A percentile compares a stretch with the other conserved stretches of the same genome.
phyloP scores from a whole-genome alignment of 2,797 vertebrate species.

The Labeo calbasu region DNA sequence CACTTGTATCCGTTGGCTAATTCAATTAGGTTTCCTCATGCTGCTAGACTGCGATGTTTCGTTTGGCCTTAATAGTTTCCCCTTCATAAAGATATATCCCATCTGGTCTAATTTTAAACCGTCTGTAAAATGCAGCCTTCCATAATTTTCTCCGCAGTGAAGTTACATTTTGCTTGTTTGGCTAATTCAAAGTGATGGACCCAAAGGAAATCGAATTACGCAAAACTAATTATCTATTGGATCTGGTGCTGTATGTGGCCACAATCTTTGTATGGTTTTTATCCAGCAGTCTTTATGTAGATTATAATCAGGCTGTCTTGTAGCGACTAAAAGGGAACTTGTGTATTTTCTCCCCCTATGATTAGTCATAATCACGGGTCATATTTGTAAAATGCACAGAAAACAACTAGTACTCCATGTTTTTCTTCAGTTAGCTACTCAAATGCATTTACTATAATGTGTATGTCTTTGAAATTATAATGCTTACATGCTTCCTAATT shows the following conservation, averaged over 20 bases:
- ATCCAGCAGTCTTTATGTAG: conserved; percentile 16
- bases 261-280: conserved; percentile 42
- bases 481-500: not conserved
- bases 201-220: conserved; percentile 72
- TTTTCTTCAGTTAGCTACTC: not conserved
- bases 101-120: conserved; percentile 76
- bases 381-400: conserved; percentile 8
- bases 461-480: not conserved
- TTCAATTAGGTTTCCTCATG: conserved; percentile 73
- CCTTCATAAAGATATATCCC: conserved; percentile 72
- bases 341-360: not conserved
- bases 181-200: conserved; percentile 74
- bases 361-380: not conserved
- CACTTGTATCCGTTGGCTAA: conserved; percentile 72
- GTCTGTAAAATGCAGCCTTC: conserved; percentile 72
- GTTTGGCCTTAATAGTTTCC: conserved; percentile 74
- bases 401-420: not conserved
- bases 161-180: conserved; percentile 63
- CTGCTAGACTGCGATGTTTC: conserved; percentile 74
- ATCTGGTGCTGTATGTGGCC: conserved; percentile 47
- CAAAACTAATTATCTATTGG: conserved; percentile 68
- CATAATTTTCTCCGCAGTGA: conserved; percentile 61
- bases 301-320: not conserved
- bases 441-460: not conserved
- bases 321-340: not conserved